Evolutionary conservation across 2,113 vertebrate genomes (phyloP), one percentile per base, ranked within the genome.

Genomic region (Eretmochelys imbricata): DNA sequence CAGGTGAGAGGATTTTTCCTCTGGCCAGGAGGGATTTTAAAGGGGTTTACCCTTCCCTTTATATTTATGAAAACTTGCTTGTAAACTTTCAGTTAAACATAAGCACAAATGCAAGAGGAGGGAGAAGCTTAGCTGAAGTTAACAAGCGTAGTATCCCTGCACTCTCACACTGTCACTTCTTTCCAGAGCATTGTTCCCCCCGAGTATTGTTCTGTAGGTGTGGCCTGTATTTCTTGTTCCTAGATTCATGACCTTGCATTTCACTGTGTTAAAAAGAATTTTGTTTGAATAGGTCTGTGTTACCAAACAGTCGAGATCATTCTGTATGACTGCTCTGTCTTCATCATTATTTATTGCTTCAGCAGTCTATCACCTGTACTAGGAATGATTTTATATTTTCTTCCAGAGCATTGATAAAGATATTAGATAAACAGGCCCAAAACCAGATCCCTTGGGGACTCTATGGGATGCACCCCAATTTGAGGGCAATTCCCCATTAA

Each of bases 1-100:
- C 42, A 42, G 42, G 42, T 42, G 42, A 42, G 42, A 42, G 42
- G 42, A 42, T 5, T 42, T 42, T 42, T 42, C 42, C 42, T 42
- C 42, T 42, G 42, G 42, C 42, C 42, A 42, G 42, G 42, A 42
- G 42, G 42, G 42, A 42, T 42, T 42, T 42, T 42, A 42, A 42
- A 42, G 42, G 42, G 42, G 42, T 42, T 42, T 42, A 42, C 5
- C 42, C 42, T 42, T 42, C 42, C 42, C 42, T 42, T 42, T 42
- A 42, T 42, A 42, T 42, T 42, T 42, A 42, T 42, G 42, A 79
- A 59, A 19, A 29, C 75, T 95, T 81, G 48, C 12, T 89, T 57
- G 46, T 69, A 90, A 91, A 49, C 13, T 95, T 91, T 94, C 49
- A 69, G 13, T 9, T 90, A 57, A 93, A 54, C 55, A 57, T 10